Percentiles rank a stretch among this genome's conserved stretches.
Conservation (phyloP, 2,797 vertebrate species). For the Pteronotus mesoamericanus region DNA sequence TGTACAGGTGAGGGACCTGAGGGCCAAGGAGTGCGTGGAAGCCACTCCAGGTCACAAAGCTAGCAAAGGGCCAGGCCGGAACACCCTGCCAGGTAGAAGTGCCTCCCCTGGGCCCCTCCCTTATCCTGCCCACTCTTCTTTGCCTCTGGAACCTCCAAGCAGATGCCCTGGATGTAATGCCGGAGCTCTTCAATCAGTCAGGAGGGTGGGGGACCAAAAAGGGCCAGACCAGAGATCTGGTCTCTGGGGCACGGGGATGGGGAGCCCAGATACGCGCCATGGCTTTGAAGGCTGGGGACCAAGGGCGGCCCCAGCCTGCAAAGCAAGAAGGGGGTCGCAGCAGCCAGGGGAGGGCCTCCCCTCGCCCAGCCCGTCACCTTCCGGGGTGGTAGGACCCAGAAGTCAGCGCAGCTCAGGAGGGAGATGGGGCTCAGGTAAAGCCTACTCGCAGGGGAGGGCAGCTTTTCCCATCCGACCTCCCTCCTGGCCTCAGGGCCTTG, state of each 20-base stretch:
- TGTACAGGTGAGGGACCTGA: not conserved
- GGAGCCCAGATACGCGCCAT: too few relatives aligned
- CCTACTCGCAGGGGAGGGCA: not conserved
- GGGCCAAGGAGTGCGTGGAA: not conserved
- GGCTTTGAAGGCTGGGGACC: not conserved
- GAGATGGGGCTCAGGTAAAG: not conserved
- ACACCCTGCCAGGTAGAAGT: not conserved
- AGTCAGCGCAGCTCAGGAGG: too few relatives aligned
- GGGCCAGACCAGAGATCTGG: not conserved
- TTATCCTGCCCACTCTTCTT: not conserved
- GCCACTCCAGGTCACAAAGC: not conserved
- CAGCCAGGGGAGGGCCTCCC: not conserved
- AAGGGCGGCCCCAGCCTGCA: not conserved
- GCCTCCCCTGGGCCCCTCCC: not conserved
- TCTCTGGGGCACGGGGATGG: fast-evolving
- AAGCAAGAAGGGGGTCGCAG: not conserved
- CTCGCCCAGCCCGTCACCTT: not conserved
- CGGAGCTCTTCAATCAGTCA: not conserved
- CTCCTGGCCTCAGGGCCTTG: not conserved
- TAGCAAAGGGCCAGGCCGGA: not conserved
- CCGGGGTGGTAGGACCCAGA: too few relatives aligned
- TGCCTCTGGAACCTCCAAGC: not conserved
- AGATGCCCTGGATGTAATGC: not conserved
- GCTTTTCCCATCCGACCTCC: not conserved
- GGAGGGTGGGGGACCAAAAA: not conserved